phyloP scores from a whole-genome alignment of 2,888 invertebrate species.

The Hymenopus coronatus region DNA sequence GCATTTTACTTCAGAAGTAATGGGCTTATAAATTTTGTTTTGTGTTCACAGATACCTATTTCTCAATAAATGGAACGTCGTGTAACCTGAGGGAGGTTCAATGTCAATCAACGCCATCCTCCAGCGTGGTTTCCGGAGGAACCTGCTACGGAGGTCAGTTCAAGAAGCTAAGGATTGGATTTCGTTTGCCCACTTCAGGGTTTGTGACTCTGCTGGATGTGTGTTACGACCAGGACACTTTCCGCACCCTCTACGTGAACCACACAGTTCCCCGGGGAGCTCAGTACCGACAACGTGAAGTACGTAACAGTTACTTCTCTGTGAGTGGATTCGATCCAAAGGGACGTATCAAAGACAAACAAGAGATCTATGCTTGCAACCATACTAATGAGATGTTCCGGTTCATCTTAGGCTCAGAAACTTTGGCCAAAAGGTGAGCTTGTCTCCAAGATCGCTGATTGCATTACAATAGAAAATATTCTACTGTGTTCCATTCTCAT shows the following conservation, averaged over 20 bases:
- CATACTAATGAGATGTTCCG: background rate
- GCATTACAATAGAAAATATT: no score
- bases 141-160: background rate
- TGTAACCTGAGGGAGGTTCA: background rate
- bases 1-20: background rate
- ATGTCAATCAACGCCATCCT: background rate
- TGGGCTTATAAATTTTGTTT: background rate
- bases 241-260: constrained; percentile 2
- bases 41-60: background rate
- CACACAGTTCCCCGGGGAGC: background rate
- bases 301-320: background rate
- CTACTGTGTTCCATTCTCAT: no score
- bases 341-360: background rate
- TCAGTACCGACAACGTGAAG: background rate
- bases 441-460: background rate
- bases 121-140: background rate
- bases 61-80: background rate
- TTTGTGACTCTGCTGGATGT: background rate
- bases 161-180: background rate
- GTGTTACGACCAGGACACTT: background rate
- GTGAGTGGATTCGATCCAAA: background rate
- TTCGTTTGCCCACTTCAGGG: background rate
- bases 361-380: background rate
- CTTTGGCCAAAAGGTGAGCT: background rate
- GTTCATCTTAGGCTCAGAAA: background rate